Evolutionary conservation across 2,797 vertebrate genomes (phyloP).

Genomic region (Urosaurus nigricauda): DNA sequence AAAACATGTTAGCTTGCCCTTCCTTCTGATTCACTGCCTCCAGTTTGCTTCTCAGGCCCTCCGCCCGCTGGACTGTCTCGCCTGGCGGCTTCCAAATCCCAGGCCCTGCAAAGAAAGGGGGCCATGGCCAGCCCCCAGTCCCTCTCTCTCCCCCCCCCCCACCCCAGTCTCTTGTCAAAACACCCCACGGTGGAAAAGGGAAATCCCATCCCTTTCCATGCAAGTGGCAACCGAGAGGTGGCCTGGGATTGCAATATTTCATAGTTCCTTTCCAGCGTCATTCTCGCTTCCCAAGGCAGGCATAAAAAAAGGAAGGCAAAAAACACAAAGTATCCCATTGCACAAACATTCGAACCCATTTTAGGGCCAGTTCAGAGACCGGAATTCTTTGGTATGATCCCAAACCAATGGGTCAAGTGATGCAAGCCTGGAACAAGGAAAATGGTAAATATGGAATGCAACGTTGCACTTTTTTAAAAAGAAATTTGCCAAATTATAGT

Average conservation of each 20-base stretch:
- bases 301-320: not conserved
- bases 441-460: too few species aligned
- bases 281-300: not conserved
- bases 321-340: not conserved
- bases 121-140: not conserved
- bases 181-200: not conserved
- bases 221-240: not conserved
- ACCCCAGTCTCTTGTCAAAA: not conserved
- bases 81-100: not conserved
- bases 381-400: not conserved
- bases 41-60: not conserved
- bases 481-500: not conserved
- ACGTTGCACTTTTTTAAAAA: too few species aligned
- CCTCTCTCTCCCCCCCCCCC: too few species aligned
- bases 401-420: not conserved
- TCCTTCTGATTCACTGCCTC: slow-evolving; percentile 36
- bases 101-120: not conserved
- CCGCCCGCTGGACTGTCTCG: not conserved
- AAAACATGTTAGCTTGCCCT: slow-evolving; percentile 29
- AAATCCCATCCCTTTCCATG: not conserved
- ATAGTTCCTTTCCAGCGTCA: not conserved
- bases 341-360: not conserved
- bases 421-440: not conserved
- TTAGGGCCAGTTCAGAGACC: not conserved
- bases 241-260: not conserved